Conservation (phyloP, 53 echinoderm and acorn worm genomes). For the Henricia sp. region DNA sequence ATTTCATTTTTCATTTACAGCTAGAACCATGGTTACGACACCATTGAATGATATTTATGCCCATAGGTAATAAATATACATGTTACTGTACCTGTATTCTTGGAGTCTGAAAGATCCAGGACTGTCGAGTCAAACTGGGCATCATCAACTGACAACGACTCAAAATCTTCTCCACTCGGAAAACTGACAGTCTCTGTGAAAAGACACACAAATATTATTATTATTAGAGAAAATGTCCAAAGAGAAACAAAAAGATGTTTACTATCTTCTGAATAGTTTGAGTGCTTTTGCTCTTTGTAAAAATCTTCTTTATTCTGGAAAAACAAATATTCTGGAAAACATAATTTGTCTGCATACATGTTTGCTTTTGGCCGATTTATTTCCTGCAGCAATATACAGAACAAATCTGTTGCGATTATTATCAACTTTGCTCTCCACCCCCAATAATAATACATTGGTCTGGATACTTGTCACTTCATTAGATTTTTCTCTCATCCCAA, state of each 20-base stretch:
- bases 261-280: neutral
- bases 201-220: neutral
- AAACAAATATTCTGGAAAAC: neutral
- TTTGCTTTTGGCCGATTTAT: too few relatives aligned
- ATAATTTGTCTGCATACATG: too few relatives aligned
- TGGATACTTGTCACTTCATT: too few relatives aligned
- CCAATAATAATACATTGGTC: too few relatives aligned
- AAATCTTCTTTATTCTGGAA: neutral
- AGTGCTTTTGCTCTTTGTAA: neutral
- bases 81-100: slow-evolving; percentile 21
- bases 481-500: too few relatives aligned
- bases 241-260: neutral
- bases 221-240: neutral
- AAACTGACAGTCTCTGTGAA: slow-evolving; percentile 30
- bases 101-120: slow-evolving; percentile 6
- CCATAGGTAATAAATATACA: neutral
- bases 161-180: slow-evolving; percentile 21
- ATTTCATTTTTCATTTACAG: too few relatives aligned
- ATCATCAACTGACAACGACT: slow-evolving; percentile 24
- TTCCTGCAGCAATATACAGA: too few relatives aligned
- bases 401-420: too few relatives aligned
- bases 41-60: neutral
- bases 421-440: too few relatives aligned
- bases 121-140: slow-evolving; percentile 9
- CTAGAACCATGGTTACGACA: too few relatives aligned